phyloP scores from a whole-genome alignment of 2,797 vertebrate species.

The Acomys russatus region DNA sequence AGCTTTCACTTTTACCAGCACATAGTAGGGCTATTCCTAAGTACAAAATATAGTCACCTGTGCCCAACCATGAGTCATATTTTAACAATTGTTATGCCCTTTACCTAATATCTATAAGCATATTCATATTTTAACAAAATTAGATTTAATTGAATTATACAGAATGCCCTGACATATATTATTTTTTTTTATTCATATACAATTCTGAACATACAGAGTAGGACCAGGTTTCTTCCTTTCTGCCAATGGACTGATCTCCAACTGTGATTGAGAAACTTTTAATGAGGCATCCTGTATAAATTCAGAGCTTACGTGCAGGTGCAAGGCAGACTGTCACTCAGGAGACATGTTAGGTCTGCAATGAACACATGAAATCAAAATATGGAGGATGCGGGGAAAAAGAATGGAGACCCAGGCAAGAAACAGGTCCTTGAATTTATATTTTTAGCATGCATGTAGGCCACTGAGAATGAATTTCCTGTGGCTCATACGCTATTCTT shows the following conservation, averaged over 20 bases:
- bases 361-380: background rate
- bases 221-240: slow-evolving; percentile 36
- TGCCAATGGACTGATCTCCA: slow-evolving; percentile 51
- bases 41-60: background rate
- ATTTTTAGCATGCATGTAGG: background rate
- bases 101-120: background rate
- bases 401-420: background rate
- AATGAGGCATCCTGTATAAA: slow-evolving; percentile 74
- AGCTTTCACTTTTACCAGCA: background rate
- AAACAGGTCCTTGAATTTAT: background rate
- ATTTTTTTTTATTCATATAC: background rate
- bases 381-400: background rate
- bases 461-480: background rate
- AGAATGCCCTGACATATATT: background rate
- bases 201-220: background rate
- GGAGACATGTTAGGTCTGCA: slow-evolving; percentile 27
- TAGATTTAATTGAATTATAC: background rate
- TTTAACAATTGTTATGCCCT: background rate
- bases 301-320: slow-evolving; percentile 50
- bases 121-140: slow-evolving; percentile 7
- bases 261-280: slow-evolving; percentile 72
- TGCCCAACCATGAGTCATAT: background rate
- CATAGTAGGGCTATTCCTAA: background rate
- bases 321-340: slow-evolving; percentile 53
- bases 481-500: background rate